Evolutionary conservation across 1,140 invertebrate genomes (phyloP).

Genomic region (Rhynchophorus ferrugineus): DNA sequence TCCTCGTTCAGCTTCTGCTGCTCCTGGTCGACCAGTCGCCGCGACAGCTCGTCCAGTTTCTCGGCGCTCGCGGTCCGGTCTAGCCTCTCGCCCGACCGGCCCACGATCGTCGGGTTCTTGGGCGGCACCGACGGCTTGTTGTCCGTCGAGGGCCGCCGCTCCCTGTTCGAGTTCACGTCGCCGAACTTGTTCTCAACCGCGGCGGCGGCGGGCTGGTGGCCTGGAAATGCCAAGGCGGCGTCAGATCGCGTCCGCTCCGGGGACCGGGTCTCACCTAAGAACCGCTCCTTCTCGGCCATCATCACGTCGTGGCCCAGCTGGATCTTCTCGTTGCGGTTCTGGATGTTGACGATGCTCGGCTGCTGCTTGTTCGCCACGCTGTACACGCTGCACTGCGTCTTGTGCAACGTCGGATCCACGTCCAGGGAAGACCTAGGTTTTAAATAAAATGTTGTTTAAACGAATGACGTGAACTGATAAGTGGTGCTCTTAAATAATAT

Average conservation of each 20-base stretch:
- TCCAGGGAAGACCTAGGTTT: slow-evolving; percentile 15
- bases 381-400: slow-evolving; percentile 36
- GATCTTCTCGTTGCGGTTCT: slow-evolving; percentile 27
- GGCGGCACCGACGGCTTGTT: slow-evolving; percentile 21
- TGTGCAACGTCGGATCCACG: slow-evolving; percentile 17
- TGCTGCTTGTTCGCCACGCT: slow-evolving; percentile 37
- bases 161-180: slow-evolving; percentile 29
- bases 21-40: background rate
- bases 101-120: slow-evolving; percentile 19
- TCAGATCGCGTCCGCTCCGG: too few relatives aligned
- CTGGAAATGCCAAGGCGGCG: background rate
- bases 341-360: slow-evolving; percentile 35
- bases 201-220: slow-evolving; percentile 8
- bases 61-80: slow-evolving; percentile 1
- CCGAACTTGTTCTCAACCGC: slow-evolving; percentile 24
- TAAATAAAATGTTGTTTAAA: background rate
- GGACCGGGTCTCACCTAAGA: slow-evolving; percentile 37
- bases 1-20: slow-evolving; percentile 1
- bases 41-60: background rate
- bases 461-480: too few relatives aligned
- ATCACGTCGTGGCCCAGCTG: slow-evolving; percentile 36
- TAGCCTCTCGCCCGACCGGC: slow-evolving; percentile 25
- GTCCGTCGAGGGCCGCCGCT: slow-evolving; percentile 3
- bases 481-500: too few relatives aligned
- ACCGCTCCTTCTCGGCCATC: slow-evolving; percentile 38